Evolutionary conservation across 2,888 invertebrate species (phyloP), one percentile per base, ranked within the genome.

Genomic region (Amiota mariae): DNA sequence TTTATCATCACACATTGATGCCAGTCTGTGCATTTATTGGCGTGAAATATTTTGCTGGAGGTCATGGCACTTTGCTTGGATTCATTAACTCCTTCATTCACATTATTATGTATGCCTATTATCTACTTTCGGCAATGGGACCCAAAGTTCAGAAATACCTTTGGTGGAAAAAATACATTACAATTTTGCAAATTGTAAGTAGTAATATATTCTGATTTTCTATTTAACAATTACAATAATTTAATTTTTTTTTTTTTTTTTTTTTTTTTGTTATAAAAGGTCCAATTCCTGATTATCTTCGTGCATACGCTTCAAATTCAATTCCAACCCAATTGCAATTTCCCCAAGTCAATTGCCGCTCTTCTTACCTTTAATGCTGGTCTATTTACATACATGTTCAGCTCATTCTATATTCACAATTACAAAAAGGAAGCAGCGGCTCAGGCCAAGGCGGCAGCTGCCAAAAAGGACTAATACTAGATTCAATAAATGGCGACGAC

Each of bases 81-180:
- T 91, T 96, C 76, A 93, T 97, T 81, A 98, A 98, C 90, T 94
- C 96, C 0, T 94, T 96, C 87, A 95, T 98, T 73, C 98, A 98
- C 90, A 92, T 97, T 72, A 92, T 97, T 75, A 98, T 98, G 98
- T 98, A 98, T 90, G 92, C 93, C 0, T 98, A 98, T 90, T 98
- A 98, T 89, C 92, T 97, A 84, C 91, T 98, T 78, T 93, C 97
- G 0, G 97, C 96, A 0, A 91, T 97, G 75, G 98, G 98, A 8
- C 97, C 97, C 0, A 91, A 94, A 80, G 94, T 96, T 88, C 95
- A 96, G 88, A 96, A 96, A 87, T 96, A 95, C 87, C 90, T 98
- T 20, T 98, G 97, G 97, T 98, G 98, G 98, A 98, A 98, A 89
- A 95, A 93, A 84, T 95, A 98, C 89, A 93, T 98, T 85, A 98